Evolutionary conservation across 2,113 vertebrate species (phyloP), one percentile per base, ranked within the genome.

Genomic region (Megaleporinus macrocephalus): DNA sequence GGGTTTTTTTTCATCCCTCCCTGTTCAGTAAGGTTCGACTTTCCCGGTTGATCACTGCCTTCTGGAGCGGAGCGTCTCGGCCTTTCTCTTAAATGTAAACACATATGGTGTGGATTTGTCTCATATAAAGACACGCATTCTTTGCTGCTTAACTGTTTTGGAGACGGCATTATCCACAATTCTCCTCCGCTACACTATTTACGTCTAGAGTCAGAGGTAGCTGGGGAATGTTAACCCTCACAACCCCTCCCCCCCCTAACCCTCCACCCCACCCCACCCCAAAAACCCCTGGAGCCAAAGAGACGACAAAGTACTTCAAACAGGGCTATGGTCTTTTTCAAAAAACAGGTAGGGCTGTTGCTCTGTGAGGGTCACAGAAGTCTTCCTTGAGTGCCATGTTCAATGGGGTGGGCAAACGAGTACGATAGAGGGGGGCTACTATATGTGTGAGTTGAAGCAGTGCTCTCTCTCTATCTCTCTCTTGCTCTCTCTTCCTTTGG

Each of bases 31-130:
- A 78, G 84, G 78, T 85, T 73, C 49, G 80, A 83, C 87, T 87
- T 86, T 83, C 87, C 24, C 85, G 87, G 62, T 84, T 87, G 88
- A 89, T 90, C 81, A 81, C 87, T 78, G 74, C 57, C 15, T 84
- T 83, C 68, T 84, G 81, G 91, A 79, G 84, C 20, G 83, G 86
- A 89, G 84, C 89, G 89, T 86, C 80, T 83, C 84, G 55, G 78
- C 82, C 84, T 69, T 83, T 80, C 78, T 68, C 57, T 80, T 55
- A 41, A 85, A 89, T 30, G 20, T 91, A 92, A 93, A 93, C 91
- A 92, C 89, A 93, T 80, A 84, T 91, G 91, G 87, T 83, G 83
- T 73, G 78, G 81, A 89, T 91, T 89, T 92, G 84, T 82, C 77
- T 86, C 73, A 72, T 62, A 88, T 89, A 86, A 91, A 89, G 88